Percentiles rank a stretch among this genome's conserved stretches.
These are phyloP conservation scores for Amazona guildingii DNA, from an alignment of 2,113 vertebrate genomes.

Conservation along the genomic window DNA sequence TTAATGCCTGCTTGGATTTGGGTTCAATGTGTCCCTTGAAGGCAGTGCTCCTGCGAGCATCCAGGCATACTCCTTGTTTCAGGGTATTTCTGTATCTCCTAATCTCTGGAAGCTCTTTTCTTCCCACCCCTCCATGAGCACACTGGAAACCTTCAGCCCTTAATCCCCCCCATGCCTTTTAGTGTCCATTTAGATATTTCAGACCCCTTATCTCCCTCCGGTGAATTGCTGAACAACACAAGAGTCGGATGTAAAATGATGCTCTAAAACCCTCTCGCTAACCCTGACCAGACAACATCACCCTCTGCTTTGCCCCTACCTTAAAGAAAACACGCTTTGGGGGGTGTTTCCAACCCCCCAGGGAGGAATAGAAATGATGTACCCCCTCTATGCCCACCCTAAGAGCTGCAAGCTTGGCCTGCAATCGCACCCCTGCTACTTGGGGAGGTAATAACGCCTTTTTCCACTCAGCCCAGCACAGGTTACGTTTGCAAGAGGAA, in stretches of 20 bases:
- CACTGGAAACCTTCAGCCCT: slow-evolving; percentile 27
- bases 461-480: background rate
- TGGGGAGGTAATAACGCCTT: background rate
- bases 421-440: background rate
- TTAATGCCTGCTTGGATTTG: background rate
- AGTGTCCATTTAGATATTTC: slow-evolving; percentile 35
- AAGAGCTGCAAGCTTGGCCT: background rate
- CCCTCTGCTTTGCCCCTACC: background rate
- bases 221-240: background rate
- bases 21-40: background rate
- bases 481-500: background rate
- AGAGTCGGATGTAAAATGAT: background rate
- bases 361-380: background rate
- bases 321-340: background rate
- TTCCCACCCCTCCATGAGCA: background rate
- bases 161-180: slow-evolving; percentile 21
- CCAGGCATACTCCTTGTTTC: background rate
- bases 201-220: background rate
- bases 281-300: background rate
- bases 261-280: background rate
- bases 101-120: background rate
- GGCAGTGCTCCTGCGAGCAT: background rate
- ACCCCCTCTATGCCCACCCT: background rate
- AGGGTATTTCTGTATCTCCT: background rate
- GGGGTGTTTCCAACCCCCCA: background rate